phyloP scores from a whole-genome alignment of 2,797 vertebrate genomes.

The Ceryle rudis region DNA sequence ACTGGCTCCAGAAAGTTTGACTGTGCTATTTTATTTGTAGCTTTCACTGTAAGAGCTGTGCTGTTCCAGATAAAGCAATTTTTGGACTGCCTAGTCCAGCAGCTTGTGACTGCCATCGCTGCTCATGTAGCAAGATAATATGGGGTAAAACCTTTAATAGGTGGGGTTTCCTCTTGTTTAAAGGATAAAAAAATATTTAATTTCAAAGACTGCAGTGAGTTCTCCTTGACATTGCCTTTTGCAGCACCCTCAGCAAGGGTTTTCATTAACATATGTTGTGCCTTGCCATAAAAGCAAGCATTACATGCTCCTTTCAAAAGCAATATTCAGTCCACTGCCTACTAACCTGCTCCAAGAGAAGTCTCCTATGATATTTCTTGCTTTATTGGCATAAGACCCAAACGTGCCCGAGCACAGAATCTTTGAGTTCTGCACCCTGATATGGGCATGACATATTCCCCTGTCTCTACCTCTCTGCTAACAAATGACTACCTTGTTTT shows the following conservation, averaged over 20 bases:
- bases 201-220: neutral
- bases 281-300: neutral
- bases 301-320: neutral
- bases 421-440: neutral
- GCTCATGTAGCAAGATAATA: neutral
- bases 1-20: neutral
- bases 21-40: neutral
- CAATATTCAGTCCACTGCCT: neutral
- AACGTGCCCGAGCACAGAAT: accelerated
- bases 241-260: neutral
- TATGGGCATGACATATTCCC: neutral
- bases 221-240: neutral
- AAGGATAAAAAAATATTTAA: neutral
- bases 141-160: neutral
- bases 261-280: neutral
- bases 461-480: neutral
- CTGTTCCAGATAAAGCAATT: neutral
- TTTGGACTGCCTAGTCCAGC: neutral
- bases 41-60: neutral
- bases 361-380: neutral
- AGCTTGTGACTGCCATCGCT: neutral
- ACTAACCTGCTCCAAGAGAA: neutral
- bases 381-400: neutral
- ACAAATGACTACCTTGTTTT: neutral
- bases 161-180: neutral